Percentiles rank a stretch among this genome's conserved stretches.
Evolutionary conservation across 2,888 invertebrate genomes (phyloP).

Genomic region (Tetramorium bicarinatum): DNA sequence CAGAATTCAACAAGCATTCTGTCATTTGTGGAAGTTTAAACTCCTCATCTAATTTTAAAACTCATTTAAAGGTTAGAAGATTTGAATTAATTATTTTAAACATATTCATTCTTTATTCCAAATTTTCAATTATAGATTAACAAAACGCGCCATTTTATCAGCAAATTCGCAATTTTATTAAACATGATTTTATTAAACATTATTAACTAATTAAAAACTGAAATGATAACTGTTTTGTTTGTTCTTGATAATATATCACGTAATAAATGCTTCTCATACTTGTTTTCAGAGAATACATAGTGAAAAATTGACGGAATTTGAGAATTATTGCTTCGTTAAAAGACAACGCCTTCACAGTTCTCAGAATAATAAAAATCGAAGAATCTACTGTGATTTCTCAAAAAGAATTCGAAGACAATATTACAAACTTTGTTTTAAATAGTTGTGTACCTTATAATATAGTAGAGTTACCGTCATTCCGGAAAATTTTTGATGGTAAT

Average conservation of each 20-base stretch:
- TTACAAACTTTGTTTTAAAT: constrained; percentile 3
- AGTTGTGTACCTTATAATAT: constrained; percentile 31
- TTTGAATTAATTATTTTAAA: neutral
- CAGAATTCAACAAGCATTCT: neutral
- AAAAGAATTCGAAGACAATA: constrained; percentile 22
- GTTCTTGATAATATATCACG: no score
- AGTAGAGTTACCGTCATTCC: constrained; percentile 24
- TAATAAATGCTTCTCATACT: neutral
- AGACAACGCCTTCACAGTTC: no score
- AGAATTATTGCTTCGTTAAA: constrained; percentile 26
- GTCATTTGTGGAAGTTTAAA: constrained; percentile 8
- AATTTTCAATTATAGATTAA: no score
- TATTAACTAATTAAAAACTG: no score
- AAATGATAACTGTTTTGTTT: no score
- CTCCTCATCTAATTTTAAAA: constrained; percentile 33
- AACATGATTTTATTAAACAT: no score
- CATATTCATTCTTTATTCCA: no score
- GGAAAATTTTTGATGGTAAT: constrained; percentile 38
- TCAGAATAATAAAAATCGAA: no score
- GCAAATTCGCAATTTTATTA: no score
- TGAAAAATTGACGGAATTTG: constrained; percentile 21
- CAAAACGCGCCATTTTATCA: no score
- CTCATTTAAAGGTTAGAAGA: constrained; percentile 23
- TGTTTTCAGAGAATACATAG: constrained; percentile 25
- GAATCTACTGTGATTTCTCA: constrained; percentile 15